Evolutionary conservation across 2,797 vertebrate genomes (phyloP).

Genomic region (Karalla daura): DNA sequence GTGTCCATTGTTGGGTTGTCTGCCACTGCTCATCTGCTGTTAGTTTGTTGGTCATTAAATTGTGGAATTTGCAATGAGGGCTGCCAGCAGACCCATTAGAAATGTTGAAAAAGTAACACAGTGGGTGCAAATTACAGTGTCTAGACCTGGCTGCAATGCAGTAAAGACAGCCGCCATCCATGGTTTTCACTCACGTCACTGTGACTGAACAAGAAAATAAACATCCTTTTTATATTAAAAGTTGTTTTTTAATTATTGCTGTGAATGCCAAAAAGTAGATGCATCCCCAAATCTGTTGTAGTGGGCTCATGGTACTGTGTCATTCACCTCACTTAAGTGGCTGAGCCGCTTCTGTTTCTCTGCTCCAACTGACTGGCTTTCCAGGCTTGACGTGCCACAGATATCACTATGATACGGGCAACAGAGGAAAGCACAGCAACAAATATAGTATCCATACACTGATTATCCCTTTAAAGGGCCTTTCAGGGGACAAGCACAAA

Average conservation of each 20-base stretch:
- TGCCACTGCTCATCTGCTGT: not conserved
- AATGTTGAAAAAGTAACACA: too few species aligned
- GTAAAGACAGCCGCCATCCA: too few species aligned
- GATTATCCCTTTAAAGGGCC: slow-evolving; percentile 17
- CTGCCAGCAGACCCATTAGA: too few species aligned
- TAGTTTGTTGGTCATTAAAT: not conserved
- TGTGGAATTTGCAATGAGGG: too few species aligned
- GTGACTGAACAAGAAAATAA: too few species aligned
- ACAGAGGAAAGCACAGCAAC: slow-evolving; percentile 41
- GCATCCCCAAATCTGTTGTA: not conserved
- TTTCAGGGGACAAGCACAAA: not conserved
- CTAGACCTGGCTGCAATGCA: too few species aligned
- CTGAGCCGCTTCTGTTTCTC: slow-evolving; percentile 8
- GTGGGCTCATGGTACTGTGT: slow-evolving; percentile 9
- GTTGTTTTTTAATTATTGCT: not conserved
- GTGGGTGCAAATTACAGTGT: too few species aligned
- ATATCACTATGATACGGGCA: slow-evolving; percentile 13
- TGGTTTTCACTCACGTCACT: too few species aligned
- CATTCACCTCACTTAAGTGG: slow-evolving; percentile 16
- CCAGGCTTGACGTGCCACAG: slow-evolving; percentile 10
- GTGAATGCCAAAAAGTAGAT: not conserved
- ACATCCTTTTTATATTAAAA: too few species aligned
- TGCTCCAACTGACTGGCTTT: slow-evolving; percentile 46
- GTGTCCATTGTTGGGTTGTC: not conserved
- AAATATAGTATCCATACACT: slow-evolving; percentile 27